phyloP scores from a whole-genome alignment of 2,797 vertebrate genomes.

The Acestrorhynchus altus region DNA sequence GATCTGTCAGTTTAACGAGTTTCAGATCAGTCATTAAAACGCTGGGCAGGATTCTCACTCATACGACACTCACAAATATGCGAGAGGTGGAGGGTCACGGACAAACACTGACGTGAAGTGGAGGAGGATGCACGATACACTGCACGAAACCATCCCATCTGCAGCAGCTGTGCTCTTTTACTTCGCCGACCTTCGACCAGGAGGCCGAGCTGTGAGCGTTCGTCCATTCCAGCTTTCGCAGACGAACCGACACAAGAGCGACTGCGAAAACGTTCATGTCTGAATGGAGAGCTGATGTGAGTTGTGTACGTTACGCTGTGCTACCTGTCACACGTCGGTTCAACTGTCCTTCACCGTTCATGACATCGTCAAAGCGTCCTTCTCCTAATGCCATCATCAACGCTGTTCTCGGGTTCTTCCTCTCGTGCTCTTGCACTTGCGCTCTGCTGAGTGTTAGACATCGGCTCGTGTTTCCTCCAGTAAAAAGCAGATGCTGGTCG shows the following conservation, averaged over 20 bases:
- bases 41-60: neutral
- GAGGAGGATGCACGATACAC: conserved; percentile 8
- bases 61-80: neutral
- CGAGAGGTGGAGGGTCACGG: conserved; percentile 20
- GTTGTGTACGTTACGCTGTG: too few species aligned
- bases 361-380: neutral
- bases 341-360: conserved; percentile 6
- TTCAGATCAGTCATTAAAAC: conserved; percentile 22
- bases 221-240: neutral
- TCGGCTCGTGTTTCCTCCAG: conserved; percentile 29
- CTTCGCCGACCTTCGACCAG: conserved; percentile 1
- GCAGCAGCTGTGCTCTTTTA: neutral
- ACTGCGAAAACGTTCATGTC: too few species aligned
- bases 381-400: conserved; percentile 29
- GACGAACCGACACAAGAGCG: neutral
- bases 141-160: conserved; percentile 14
- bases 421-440: neutral
- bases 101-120: conserved; percentile 20
- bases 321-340: too few species aligned
- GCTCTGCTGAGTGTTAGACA: conserved; percentile 37
- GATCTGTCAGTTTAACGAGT: conserved; percentile 14
- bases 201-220: neutral
- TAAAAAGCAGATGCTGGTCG: neutral
- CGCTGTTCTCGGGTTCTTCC: neutral
- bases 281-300: too few species aligned